These are phyloP conservation scores for Atrina japonica DNA, from an alignment of 2,888 invertebrate genomes.

Conservation along the genomic window DNA sequence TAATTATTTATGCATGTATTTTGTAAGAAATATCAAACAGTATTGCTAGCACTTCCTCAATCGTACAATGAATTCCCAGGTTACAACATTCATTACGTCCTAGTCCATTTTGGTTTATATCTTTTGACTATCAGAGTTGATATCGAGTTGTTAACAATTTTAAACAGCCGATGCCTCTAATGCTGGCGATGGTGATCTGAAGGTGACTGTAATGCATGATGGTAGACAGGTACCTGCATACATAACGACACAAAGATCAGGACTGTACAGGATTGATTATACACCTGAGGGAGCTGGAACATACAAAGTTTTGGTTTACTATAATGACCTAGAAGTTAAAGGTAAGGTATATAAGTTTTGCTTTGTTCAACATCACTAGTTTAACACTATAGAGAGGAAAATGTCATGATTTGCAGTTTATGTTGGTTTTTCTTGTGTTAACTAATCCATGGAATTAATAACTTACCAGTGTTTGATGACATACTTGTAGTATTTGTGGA, in stretches of 20 bases:
- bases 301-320: constrained; percentile 93
- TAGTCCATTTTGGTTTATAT: too few relatives aligned
- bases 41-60: too few relatives aligned
- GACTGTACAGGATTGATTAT: constrained; percentile 83
- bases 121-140: too few relatives aligned
- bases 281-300: constrained; percentile 84
- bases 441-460: not conserved
- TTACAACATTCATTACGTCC: not conserved
- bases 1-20: too few relatives aligned
- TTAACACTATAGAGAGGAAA: too few relatives aligned
- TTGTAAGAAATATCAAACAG: too few relatives aligned
- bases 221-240: constrained; percentile 85
- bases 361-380: too few relatives aligned
- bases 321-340: constrained; percentile 94
- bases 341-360: constrained; percentile 81
- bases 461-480: too few relatives aligned
- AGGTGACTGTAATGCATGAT: constrained; percentile 91
- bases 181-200: constrained; percentile 93
- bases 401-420: too few relatives aligned
- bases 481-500: not conserved
- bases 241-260: constrained; percentile 87
- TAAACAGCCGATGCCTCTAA: constrained; percentile 85
- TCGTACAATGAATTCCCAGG: too few relatives aligned
- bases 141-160: not conserved
- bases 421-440: not conserved